Evolutionary conservation across 2,888 invertebrate genomes (phyloP), one percentile per base, ranked within the genome.

Genomic region (Argyresthia albistria): DNA sequence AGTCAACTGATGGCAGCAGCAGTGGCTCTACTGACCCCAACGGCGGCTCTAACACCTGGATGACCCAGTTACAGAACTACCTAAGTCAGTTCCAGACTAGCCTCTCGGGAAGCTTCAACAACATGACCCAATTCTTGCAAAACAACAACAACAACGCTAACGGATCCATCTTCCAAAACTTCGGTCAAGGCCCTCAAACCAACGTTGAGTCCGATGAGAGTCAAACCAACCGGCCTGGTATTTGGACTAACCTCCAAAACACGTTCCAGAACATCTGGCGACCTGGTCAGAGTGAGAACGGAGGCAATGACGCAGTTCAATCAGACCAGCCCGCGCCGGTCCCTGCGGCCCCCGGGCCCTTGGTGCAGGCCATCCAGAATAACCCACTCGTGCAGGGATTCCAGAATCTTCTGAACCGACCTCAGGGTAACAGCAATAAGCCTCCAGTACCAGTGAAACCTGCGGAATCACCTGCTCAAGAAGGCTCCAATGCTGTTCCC

Each of bases 291-390:
- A 49, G 52, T 2, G 16, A 16, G 14, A 7, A 46, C n/a, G 14
- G 4, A 9, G 10, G 8, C n/a, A 43, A 35, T 37, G 37, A 1
- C 35, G 57, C 55, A 35, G 39, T 36, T 11, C 52, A 54, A 25
- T 25, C 37, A 51, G 36, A n/a, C 58, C 53, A 35, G 58, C 54
- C 25, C 36, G 60, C 50, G 8, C 58, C 53, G 50, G 63, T 57
- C 8, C 10, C 42, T 11, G 48, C 49, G 1, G 45, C 51, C 0
- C 16, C 36, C 7, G 63, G 69, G 0, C 78, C 77, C 0, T 66
- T 76, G 37, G 60, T 65, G 10, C 66, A 73, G 55, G 67, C 73
- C 7, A 59, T 77, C 35, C 67, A 68, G 56, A 75, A 54, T 50
- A 55, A 55, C 11, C 57, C 58, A 0, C 12, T 58, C 10, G 51